Conservation (phyloP, 2,113 vertebrate species). For the Dasyurus viverrinus region DNA sequence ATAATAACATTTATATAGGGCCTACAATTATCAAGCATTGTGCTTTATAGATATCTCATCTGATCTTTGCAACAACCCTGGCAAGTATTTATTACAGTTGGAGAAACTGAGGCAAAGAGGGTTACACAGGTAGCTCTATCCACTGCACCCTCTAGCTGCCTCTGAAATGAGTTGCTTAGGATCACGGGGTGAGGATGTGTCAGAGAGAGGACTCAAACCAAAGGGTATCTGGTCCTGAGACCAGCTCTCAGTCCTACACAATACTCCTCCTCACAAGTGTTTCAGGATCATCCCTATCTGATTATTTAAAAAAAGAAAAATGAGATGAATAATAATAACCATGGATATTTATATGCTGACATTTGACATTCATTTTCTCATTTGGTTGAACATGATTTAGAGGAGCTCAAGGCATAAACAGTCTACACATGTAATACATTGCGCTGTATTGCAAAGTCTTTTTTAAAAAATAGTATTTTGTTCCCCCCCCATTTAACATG, state of each 20-base stretch:
- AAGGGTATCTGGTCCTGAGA: not conserved
- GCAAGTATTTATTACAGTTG: not conserved
- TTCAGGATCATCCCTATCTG: not conserved
- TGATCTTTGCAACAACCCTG: not conserved
- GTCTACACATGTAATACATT: not conserved
- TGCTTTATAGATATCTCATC: not conserved
- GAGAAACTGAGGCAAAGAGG: not conserved
- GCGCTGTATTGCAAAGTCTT: too few species aligned
- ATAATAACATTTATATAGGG: not conserved
- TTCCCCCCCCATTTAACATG: too few species aligned
- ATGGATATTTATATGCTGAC: not conserved
- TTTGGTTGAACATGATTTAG: not conserved
- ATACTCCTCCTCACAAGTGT: not conserved
- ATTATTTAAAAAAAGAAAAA: not conserved
- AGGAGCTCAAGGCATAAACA: not conserved
- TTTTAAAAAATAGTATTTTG: too few species aligned
- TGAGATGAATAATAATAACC: not conserved
- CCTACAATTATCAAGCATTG: not conserved
- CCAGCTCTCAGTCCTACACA: not conserved
- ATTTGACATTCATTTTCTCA: not conserved
- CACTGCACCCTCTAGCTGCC: not conserved
- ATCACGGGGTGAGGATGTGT: not conserved
- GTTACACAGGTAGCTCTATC: not conserved
- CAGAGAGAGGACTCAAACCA: not conserved
- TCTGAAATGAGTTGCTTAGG: not conserved